A percentile compares a stretch with the other conserved stretches of the same genome.
These are phyloP conservation scores for Caenorhabditis latens DNA, from an alignment of 1,140 invertebrate species.

Conservation along the genomic window DNA sequence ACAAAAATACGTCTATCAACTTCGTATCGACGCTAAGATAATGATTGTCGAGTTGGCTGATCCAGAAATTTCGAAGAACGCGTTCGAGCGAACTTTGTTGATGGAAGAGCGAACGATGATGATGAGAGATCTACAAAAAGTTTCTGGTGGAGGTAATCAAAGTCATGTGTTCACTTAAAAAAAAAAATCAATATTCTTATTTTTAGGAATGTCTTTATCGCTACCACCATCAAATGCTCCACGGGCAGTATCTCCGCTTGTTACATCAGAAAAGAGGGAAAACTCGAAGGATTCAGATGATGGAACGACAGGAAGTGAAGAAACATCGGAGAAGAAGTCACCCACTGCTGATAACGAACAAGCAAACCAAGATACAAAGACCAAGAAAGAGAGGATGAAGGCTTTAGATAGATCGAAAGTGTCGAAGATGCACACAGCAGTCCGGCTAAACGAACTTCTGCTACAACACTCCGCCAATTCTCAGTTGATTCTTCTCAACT, in stretches of 20 bases:
- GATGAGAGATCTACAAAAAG: slow-evolving; percentile 80
- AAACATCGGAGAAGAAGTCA: slow-evolving; percentile 37
- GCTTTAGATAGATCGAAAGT: slow-evolving; percentile 72
- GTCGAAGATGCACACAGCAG: slow-evolving; percentile 94
- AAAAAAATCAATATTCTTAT: background rate
- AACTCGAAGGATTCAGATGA: slow-evolving; percentile 46
- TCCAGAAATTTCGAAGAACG: slow-evolving; percentile 97
- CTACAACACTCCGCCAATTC: slow-evolving; percentile 95
- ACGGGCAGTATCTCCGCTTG: slow-evolving; percentile 54
- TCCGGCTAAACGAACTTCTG: slow-evolving; percentile 97
- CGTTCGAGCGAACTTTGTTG: slow-evolving; percentile 96
- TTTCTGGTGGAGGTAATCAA: slow-evolving; percentile 8
- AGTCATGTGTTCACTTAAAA: background rate
- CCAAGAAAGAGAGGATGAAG: slow-evolving; percentile 70
- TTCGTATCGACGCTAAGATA: slow-evolving; percentile 94
- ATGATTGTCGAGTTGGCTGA: slow-evolving; percentile 80
- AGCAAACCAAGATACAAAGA: slow-evolving; percentile 60
- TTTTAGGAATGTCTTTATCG: slow-evolving; percentile 35
- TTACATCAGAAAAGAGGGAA: slow-evolving; percentile 55
- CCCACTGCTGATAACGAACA: slow-evolving; percentile 11
- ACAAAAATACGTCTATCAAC: slow-evolving; percentile 95
- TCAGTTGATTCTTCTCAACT: slow-evolving; percentile 95
- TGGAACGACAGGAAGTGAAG: slow-evolving; percentile 36
- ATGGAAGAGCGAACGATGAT: slow-evolving; percentile 99
- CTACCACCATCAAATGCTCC: slow-evolving; percentile 24